A percentile compares a stretch with the other conserved stretches of the same genome.
Conservation (phyloP, 2,797 vertebrate species). For the Sardinella longiceps region DNA sequence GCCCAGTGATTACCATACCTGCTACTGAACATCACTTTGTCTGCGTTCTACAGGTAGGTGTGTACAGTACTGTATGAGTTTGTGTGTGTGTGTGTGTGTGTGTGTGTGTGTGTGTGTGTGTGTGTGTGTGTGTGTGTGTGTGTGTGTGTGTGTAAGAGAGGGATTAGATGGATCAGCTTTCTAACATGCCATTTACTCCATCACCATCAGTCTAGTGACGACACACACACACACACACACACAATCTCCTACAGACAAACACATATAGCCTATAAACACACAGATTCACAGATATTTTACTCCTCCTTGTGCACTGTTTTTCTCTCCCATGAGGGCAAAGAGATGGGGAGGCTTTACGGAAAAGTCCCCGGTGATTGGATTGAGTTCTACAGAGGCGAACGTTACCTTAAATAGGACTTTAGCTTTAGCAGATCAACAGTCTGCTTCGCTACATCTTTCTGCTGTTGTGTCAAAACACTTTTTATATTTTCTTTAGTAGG, state of each 20-base stretch:
- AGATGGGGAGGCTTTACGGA: not conserved
- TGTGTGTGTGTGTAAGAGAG: not conserved
- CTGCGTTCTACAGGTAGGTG: too few species aligned
- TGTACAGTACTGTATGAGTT: too few species aligned
- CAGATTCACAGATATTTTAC: too few species aligned
- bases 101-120: not conserved
- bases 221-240: too few species aligned
- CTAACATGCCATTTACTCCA: not conserved
- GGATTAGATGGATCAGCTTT: not conserved
- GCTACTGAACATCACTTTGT: too few species aligned
- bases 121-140: not conserved
- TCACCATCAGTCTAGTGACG: not conserved
- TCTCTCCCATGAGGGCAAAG: too few species aligned
- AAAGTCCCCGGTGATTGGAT: not conserved
- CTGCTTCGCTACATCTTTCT: not conserved
- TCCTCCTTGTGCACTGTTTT: too few species aligned
- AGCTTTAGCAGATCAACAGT: not conserved
- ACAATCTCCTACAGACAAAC: too few species aligned
- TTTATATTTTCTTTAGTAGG: too few species aligned
- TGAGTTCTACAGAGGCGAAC: not conserved
- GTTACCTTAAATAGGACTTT: not conserved
- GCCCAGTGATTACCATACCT: too few species aligned
- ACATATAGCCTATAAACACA: too few species aligned
- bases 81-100: not conserved
- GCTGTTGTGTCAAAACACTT: not conserved